Base-by-base conservation (phyloP, 2,888 invertebrate species). In the Nomada ruficornis region DNA sequence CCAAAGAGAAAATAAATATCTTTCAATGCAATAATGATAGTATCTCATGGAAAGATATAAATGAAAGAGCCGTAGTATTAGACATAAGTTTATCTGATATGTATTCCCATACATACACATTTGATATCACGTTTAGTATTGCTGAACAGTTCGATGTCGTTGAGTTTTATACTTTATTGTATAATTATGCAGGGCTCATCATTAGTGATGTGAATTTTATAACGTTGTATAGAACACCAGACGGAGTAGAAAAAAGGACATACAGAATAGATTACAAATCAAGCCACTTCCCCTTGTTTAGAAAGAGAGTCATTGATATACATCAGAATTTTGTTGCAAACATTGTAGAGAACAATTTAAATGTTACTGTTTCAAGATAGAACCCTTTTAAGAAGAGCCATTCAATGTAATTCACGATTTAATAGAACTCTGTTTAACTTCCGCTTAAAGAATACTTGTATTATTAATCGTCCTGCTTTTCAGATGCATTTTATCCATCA, bases 181-280 rank as follows among this genome's bases (percentile, higher is more conserved):
- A 93, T 80, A 91, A 93, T 80, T 70, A 90, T 72, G 92, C 92
- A 42, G 94, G 93, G 18, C 80, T 87, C 44, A 88, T 94, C 52
- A 90, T 94, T 52, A 86, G 86, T 4, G 84, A 91, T 80, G 89
- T 94, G 42, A 82, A 90, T 75, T 91, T 91, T 20, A 65, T 94
- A 15, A 84, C 90, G 72, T 85, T 72, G 20, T 94, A 94, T 77
- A 20, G 80, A 65, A 93, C 91, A 82, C 81, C 91, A 18, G 87
- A 80, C 9, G 85, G 88, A 54, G 87, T 88, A 80, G 87, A 89
- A 20, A 91, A 91, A 29, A 89, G 87, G 70, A 94, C 94, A 67
- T 94, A 92, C 79, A 92, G 93, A 83, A 92, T 94, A 77, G 91
- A 80, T 50, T 94, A 94, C 80, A 90, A 89, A 78, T 93, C 94